phyloP scores from a whole-genome alignment of 2,888 invertebrate genomes.

The Digitonthophagus gazella region DNA sequence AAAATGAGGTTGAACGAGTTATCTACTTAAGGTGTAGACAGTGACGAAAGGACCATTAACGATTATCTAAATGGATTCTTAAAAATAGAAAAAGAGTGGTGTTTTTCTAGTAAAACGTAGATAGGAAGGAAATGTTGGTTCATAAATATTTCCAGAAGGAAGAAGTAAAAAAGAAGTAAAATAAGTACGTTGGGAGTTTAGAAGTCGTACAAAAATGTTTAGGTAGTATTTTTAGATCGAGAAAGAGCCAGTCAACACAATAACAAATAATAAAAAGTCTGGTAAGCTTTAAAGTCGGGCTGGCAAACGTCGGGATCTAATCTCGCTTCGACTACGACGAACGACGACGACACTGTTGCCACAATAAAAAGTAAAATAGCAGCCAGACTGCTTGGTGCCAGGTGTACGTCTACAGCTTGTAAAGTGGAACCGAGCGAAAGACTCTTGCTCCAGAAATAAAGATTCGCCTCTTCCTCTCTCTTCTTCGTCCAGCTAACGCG shows the following conservation, averaged over 20 bases:
- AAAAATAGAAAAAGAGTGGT: not conserved
- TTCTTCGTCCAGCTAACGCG: slow-evolving; percentile 30
- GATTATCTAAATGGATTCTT: not conserved
- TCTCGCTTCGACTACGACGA: not conserved
- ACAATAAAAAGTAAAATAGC: not conserved
- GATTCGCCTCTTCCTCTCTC: slow-evolving; percentile 23
- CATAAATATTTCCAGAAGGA: not conserved
- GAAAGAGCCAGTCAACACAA: not conserved
- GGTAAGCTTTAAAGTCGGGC: not conserved
- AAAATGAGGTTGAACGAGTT: not conserved
- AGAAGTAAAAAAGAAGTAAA: not conserved
- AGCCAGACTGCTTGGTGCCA: not conserved
- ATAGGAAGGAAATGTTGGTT: not conserved
- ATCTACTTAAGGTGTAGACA: not conserved
- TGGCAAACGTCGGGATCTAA: not conserved
- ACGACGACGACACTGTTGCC: not conserved
- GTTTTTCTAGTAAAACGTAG: not conserved
- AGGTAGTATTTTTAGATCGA: not conserved
- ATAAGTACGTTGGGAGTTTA: not conserved
- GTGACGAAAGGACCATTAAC: not conserved
- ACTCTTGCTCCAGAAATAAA: slow-evolving; percentile 32
- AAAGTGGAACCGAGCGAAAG: not conserved
- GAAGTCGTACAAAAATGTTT: not conserved
- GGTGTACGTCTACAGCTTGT: not conserved
- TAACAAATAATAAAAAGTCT: not conserved